Evolutionary conservation across 2,113 vertebrate genomes (phyloP).

Genomic region (Microcebus tavaratra): DNA sequence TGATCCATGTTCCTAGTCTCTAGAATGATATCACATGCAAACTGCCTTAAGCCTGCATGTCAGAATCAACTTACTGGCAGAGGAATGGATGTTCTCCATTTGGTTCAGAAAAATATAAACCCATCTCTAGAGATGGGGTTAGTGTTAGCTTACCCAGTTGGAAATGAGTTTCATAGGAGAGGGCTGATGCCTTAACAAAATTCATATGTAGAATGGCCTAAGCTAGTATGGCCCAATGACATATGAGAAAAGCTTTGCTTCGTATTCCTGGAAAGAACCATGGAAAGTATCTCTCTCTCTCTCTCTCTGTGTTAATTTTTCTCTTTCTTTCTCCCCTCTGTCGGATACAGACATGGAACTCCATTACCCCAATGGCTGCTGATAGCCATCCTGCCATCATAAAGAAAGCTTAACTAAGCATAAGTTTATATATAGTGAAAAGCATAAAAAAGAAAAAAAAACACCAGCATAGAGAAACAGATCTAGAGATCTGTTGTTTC

Average conservation of each 20-base stretch:
- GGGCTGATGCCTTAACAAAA: neutral
- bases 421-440: neutral
- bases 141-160: neutral
- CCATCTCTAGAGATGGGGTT: neutral
- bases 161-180: neutral
- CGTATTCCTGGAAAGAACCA: neutral
- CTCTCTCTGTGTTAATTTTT: neutral
- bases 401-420: neutral
- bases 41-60: constrained; percentile 33
- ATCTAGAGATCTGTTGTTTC: neutral
- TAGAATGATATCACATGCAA: constrained; percentile 5
- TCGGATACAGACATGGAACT: neutral
- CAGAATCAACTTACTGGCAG: neutral
- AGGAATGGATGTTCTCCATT: neutral
- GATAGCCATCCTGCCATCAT: neutral
- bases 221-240: neutral
- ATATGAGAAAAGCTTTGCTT: neutral
- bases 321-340: neutral
- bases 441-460: neutral
- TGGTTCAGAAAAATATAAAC: neutral
- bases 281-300: neutral
- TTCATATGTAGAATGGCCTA: neutral
- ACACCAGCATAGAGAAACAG: neutral
- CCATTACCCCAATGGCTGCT: neutral
- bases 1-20: neutral